A percentile compares a stretch with the other conserved stretches of the same genome.
Evolutionary conservation across 2,113 vertebrate genomes (phyloP).

Genomic region (Tyrannus savana): DNA sequence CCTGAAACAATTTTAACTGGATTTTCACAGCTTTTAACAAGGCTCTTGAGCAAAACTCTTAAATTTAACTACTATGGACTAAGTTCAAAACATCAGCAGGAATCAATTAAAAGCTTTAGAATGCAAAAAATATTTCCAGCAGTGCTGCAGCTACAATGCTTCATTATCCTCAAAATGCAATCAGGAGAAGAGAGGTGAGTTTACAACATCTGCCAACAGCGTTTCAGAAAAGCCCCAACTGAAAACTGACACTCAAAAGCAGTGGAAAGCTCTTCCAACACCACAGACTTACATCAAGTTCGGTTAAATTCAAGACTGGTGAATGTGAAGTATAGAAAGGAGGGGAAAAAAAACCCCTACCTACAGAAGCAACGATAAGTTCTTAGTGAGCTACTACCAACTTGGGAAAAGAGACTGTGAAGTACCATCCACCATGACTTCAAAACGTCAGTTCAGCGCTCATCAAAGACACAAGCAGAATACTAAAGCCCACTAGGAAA

Average conservation of each 20-base stretch:
- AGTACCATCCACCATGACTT: neutral
- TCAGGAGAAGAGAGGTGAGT: neutral
- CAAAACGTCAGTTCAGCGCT: neutral
- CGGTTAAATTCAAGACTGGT: neutral
- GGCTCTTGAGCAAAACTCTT: neutral
- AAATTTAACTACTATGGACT: neutral
- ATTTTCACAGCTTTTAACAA: neutral
- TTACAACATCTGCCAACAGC: neutral
- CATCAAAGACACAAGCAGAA: neutral
- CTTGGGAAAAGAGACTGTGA: neutral
- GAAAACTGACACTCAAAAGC: neutral
- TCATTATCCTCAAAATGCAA: fast-evolving
- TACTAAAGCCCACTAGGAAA: neutral
- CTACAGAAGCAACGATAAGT: neutral
- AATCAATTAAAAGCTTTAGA: neutral
- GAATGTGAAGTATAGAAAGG: fast-evolving
- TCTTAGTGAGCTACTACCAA: neutral
- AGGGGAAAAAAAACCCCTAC: neutral
- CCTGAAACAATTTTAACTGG: neutral
- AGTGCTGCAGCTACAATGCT: neutral
- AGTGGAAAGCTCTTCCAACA: neutral
- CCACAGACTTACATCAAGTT: fast-evolving
- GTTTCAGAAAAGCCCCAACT: neutral
- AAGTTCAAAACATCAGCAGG: neutral
- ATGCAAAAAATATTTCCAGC: neutral